Base-by-base conservation (phyloP, 1,140 invertebrate species). In the Lutraria rhynchaena region DNA sequence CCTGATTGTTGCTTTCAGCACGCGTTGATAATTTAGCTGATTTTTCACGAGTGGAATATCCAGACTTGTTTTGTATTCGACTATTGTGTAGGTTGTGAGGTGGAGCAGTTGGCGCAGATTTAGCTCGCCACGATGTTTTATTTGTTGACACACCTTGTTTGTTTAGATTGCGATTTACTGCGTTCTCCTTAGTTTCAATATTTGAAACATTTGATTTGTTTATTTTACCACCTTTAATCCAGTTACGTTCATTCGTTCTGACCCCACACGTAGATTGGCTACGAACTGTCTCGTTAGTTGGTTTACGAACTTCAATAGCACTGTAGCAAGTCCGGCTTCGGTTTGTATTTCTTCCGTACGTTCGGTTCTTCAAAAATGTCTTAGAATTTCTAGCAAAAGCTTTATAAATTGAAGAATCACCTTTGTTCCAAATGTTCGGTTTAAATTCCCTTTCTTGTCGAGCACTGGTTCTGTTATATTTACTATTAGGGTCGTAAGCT, bases 241-340 rank as follows among this genome's bases (percentile, higher is more conserved):
- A 4, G 17, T 67, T 27, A 46, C 24, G 31, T n/a, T 61, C 58
- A 49, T 61, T 60, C 13, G 35, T 19, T 11, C 27, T 35, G 49
- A 17, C 29, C 19, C 57, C 73, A 61, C 73, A 75, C 27, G 73
- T 33, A 15, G 73, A 60, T 46, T 60, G 55, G 49, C 73, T 46
- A 17, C 65, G 33, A 1, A 35, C 15, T 33, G 4, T 2, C 31
- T 24, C 69, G 44, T 27, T 24, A 2, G 37, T 17, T 2, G 55
- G 5, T 11, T 51, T 46, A 22, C 29, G 55, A 15, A 61, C 22
- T 15, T 49, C 73, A 15, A 44, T 35, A 11, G 73, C 73, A 46
- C 73, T 75, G 29, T 75, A 44, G 46, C 73, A 75, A 15, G 37
- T 5, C 0, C 57, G 55, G 2, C 44, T 17, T 49, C 19, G 24